phyloP scores from a whole-genome alignment of 2,113 vertebrate species.

The Notarius lentiginosus region DNA sequence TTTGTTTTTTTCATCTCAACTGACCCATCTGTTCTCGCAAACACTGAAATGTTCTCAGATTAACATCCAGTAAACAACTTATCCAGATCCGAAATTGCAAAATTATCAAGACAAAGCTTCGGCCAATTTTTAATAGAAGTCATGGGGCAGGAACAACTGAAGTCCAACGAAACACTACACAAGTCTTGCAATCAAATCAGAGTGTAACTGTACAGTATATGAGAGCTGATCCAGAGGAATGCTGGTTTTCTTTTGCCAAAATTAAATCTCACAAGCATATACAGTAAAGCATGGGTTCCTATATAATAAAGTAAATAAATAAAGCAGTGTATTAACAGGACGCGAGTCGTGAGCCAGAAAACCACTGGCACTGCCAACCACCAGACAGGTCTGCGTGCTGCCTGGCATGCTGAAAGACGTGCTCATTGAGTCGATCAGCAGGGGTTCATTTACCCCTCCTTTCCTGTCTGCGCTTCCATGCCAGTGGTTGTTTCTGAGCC shows the following conservation, averaged over 20 bases:
- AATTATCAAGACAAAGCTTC: slow-evolving; percentile 43
- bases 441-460: slow-evolving; percentile 18
- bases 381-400: slow-evolving; percentile 63
- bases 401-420: slow-evolving; percentile 58
- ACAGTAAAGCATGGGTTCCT: neutral
- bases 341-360: slow-evolving; percentile 57
- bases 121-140: slow-evolving; percentile 47
- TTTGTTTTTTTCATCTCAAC: neutral
- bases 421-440: slow-evolving; percentile 38
- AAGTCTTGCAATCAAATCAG: slow-evolving; percentile 59
- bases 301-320: neutral
- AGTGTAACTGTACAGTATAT: slow-evolving; percentile 48
- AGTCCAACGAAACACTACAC: slow-evolving; percentile 57
- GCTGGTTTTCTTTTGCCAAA: slow-evolving; percentile 54
- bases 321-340: slow-evolving; percentile 55
- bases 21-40: slow-evolving; percentile 16
- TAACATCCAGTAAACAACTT: slow-evolving; percentile 59
- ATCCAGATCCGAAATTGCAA: slow-evolving; percentile 48
- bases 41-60: slow-evolving; percentile 38
- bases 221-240: slow-evolving; percentile 53
- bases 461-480: slow-evolving; percentile 26
- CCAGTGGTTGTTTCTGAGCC: slow-evolving; percentile 55
- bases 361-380: slow-evolving; percentile 55
- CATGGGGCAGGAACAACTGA: slow-evolving; percentile 47
- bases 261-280: slow-evolving; percentile 53